Conservation (phyloP, 2,113 vertebrate species). For the Halichoerus grypus region DNA sequence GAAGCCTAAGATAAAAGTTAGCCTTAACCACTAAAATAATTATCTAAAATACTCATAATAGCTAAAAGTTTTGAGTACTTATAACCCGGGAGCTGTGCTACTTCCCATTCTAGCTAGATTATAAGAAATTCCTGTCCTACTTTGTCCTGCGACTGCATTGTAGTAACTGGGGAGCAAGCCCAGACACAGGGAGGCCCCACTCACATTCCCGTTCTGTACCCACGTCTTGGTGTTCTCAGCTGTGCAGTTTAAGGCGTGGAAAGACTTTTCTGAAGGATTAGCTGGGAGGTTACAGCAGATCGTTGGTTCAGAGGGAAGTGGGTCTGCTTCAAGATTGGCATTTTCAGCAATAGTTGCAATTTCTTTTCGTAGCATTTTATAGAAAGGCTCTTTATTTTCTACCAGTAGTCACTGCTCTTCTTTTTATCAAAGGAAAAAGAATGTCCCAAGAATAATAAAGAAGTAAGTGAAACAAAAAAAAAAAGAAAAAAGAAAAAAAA, state of each 20-base stretch:
- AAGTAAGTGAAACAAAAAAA: slow-evolving; percentile 45
- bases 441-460: slow-evolving; percentile 47
- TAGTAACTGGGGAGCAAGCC: background rate
- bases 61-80: background rate
- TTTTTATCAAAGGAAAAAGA: slow-evolving; percentile 47
- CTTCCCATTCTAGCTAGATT: background rate
- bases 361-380: slow-evolving; percentile 39
- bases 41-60: slow-evolving; percentile 17
- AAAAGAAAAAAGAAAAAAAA: background rate
- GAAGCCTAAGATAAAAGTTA: background rate
- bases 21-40: background rate
- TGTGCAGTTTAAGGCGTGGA: background rate
- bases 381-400: slow-evolving; percentile 58
- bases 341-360: slow-evolving; percentile 34
- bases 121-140: background rate
- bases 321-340: background rate
- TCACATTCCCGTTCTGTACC: background rate
- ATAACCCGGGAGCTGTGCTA: background rate
- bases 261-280: background rate
- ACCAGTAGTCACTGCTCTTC: background rate
- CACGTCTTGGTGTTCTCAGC: background rate
- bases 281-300: background rate
- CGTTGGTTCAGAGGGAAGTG: background rate
- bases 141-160: background rate
- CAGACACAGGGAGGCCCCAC: background rate